Conservation (phyloP, 1,140 invertebrate genomes). For the Coenobita brevimanus region DNA sequence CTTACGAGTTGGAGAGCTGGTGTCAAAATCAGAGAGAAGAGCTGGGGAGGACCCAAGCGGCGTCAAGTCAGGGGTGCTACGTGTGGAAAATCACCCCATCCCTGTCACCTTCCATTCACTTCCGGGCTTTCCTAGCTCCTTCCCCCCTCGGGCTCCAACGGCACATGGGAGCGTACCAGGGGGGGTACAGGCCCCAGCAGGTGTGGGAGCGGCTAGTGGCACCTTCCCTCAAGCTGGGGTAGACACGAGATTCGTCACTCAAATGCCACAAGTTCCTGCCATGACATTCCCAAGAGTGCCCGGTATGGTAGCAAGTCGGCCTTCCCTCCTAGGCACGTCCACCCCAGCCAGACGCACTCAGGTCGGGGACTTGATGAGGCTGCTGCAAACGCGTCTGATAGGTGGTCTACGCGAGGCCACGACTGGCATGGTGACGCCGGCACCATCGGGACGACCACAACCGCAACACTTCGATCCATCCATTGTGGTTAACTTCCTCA, state of each 20-base stretch:
- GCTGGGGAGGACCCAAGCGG: conserved; percentile 57
- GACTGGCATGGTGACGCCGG: neutral
- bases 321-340: neutral
- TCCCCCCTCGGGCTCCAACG: neutral
- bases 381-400: conserved; percentile 19
- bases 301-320: neutral
- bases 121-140: conserved; percentile 25
- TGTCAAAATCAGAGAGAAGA: conserved; percentile 30
- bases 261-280: neutral
- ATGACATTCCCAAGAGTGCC: too few relatives aligned
- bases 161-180: neutral
- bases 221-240: neutral
- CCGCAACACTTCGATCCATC: conserved; percentile 43
- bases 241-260: neutral
- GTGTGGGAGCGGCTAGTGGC: neutral
- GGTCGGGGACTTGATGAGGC: conserved; percentile 1
- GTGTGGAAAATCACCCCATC: conserved; percentile 42
- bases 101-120: conserved; percentile 53
- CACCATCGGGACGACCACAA: neutral
- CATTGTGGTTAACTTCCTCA: conserved; percentile 66
- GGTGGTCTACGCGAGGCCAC: neutral
- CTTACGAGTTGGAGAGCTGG: conserved; percentile 30
- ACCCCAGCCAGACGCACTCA: neutral
- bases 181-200: neutral
- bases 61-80: conserved; percentile 28